Evolutionary conservation across 2,113 vertebrate genomes (phyloP).

Genomic region (Calyptommatus sinebrachiatus): DNA sequence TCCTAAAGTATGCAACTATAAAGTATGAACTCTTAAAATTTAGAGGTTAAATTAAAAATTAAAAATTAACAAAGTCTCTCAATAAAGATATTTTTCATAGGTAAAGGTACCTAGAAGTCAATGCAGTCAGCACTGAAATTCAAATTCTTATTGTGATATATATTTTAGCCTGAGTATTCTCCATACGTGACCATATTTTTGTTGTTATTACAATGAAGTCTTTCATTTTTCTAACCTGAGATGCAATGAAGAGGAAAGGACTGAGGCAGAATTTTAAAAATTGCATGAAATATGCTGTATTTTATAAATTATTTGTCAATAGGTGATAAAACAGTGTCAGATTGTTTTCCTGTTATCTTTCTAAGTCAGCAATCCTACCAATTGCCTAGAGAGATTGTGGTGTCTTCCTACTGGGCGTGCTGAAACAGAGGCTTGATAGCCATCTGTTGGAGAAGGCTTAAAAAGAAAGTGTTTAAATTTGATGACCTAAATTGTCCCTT

Average conservation of each 20-base stretch:
- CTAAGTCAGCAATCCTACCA: too few relatives aligned
- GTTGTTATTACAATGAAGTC: neutral
- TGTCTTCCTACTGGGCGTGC: too few relatives aligned
- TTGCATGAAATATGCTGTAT: too few relatives aligned
- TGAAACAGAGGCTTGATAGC: too few relatives aligned
- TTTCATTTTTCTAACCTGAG: neutral
- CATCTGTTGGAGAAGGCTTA: too few relatives aligned
- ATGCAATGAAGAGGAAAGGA: neutral
- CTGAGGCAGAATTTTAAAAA: too few relatives aligned
- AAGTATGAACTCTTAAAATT: slow-evolving; percentile 28
- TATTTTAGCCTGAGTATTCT: neutral
- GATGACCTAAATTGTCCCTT: too few relatives aligned
- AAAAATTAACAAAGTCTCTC: slow-evolving; percentile 12
- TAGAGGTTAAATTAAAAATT: slow-evolving; percentile 29
- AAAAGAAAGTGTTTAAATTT: too few relatives aligned
- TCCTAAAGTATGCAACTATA: neutral
- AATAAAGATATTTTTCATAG: slow-evolving; percentile 11
- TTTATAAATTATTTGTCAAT: too few relatives aligned
- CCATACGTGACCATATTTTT: neutral
- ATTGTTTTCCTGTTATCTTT: too few relatives aligned
- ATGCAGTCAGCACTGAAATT: neutral
- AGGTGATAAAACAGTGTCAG: too few relatives aligned
- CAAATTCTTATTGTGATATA: neutral
- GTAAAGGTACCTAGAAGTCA: slow-evolving; percentile 13
- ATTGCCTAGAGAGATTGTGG: too few relatives aligned